Conservation (phyloP, 2,797 vertebrate species). For the Hippoglossus hippoglossus region DNA sequence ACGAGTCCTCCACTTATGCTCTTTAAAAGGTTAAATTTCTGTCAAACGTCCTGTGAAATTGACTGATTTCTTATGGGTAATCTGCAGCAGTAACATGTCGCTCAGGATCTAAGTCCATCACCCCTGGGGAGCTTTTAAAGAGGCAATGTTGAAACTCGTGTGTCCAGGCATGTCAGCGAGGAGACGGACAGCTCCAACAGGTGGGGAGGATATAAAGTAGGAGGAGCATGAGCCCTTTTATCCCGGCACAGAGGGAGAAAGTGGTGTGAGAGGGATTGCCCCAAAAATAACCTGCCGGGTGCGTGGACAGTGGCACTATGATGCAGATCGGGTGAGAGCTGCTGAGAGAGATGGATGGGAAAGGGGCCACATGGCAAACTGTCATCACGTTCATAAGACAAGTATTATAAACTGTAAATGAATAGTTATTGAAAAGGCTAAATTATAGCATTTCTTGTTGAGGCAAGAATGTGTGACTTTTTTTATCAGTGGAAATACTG, state of each 20-base stretch:
- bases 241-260: slow-evolving; percentile 70
- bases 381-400: neutral
- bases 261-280: slow-evolving; percentile 69
- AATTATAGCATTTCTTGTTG: neutral
- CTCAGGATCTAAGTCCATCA: slow-evolving; percentile 10
- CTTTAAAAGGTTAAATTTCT: neutral
- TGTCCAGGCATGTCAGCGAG: slow-evolving; percentile 55
- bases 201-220: slow-evolving; percentile 65
- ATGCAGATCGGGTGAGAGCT: slow-evolving; percentile 52
- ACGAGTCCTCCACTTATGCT: neutral
- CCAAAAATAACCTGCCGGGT: slow-evolving; percentile 72
- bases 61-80: neutral
- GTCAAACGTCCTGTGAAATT: neutral
- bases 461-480: neutral
- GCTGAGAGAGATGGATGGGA: slow-evolving; percentile 49
- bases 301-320: slow-evolving; percentile 60
- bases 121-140: slow-evolving; percentile 37
- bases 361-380: slow-evolving; percentile 33
- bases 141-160: slow-evolving; percentile 42
- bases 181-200: slow-evolving; percentile 73
- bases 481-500: neutral
- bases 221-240: slow-evolving; percentile 66
- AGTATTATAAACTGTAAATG: neutral
- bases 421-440: neutral
- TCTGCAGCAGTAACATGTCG: slow-evolving; percentile 3